Base-by-base conservation (phyloP, 2,888 invertebrate genomes). In the Synergus umbraculus region DNA sequence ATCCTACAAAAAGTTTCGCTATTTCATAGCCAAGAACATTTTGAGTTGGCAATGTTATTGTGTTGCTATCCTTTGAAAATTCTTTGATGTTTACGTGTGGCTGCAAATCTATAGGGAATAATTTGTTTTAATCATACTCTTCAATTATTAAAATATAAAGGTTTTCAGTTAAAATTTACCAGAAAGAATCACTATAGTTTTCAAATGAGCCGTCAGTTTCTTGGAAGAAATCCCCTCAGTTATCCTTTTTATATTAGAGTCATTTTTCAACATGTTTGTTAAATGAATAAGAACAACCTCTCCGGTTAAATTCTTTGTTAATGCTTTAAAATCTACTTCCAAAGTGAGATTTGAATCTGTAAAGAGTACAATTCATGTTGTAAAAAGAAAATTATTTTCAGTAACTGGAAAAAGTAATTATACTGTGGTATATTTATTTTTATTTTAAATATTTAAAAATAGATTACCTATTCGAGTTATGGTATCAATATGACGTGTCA, bases 21-120 rank as follows among this genome's bases (percentile, higher is more conserved):
- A 92, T 88, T 79, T 92, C 92, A 76, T 90, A 92, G 37, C 90
- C 91, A 18, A 92, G 83, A 46, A 91, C 86, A 80, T 92, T 90
- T 80, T 91, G 91, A 0, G 91, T 91, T 9, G 92, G 92, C 4
- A 92, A 81, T 43, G 85, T 88, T 41, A 92, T 86, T 0, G 89
- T 83, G 66, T 84, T 89, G 0, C 88, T 88, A 76, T 90, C 88
- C 12, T 83, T 85, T n/a, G 85, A 82, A 22, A 84, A 80, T 18
- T 89, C 86, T 37, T 89, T 89, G 29, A 85, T 69, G 41, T 86
- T 87, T 0, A 85, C 69, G 44, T 87, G 87, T 4, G 89, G 82
- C 63, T 90, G 89, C 58, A 89, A 87, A 83, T 91, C 91, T 87
- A 79, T 44, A 86, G 84, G 78, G 58, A 81, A 76, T 54, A 78